phyloP scores from a whole-genome alignment of 2,797 vertebrate genomes.

The Cossypha heuglini region DNA sequence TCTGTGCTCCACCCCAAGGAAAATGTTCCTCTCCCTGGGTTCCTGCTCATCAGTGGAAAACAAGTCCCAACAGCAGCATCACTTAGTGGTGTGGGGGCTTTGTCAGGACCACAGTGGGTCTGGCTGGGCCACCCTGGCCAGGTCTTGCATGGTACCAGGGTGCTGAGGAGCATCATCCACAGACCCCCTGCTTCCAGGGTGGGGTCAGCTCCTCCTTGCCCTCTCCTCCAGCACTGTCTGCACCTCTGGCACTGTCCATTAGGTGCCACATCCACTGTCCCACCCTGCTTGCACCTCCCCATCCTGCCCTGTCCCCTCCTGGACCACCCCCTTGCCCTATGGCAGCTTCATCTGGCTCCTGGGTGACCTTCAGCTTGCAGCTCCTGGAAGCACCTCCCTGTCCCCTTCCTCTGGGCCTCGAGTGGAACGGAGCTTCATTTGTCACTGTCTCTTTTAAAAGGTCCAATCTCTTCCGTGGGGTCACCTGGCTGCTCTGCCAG shows the following conservation, averaged over 20 bases:
- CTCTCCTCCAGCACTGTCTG: neutral
- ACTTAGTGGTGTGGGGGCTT: fast-evolving
- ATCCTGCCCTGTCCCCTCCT: fast-evolving
- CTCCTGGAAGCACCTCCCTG: neutral
- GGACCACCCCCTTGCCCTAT: fast-evolving
- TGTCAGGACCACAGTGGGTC: fast-evolving
- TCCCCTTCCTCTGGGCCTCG: neutral
- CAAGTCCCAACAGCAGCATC: neutral
- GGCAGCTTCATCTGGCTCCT: neutral
- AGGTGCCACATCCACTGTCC: fast-evolving
- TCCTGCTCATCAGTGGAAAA: neutral
- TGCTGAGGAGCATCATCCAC: neutral
- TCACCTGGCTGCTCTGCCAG: conserved; percentile 42
- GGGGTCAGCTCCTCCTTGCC: neutral
- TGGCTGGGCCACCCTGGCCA: neutral
- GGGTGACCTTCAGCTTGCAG: conserved; percentile 8
- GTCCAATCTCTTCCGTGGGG: neutral
- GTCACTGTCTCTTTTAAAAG: conserved; percentile 68
- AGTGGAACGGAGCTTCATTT: conserved; percentile 4
- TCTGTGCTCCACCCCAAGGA: neutral
- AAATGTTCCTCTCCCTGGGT: neutral
- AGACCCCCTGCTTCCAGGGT: fast-evolving
- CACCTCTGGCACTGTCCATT: neutral
- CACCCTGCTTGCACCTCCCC: neutral
- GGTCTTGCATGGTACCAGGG: fast-evolving